phyloP scores from a whole-genome alignment of 2,113 vertebrate species.

The Myocastor coypus region DNA sequence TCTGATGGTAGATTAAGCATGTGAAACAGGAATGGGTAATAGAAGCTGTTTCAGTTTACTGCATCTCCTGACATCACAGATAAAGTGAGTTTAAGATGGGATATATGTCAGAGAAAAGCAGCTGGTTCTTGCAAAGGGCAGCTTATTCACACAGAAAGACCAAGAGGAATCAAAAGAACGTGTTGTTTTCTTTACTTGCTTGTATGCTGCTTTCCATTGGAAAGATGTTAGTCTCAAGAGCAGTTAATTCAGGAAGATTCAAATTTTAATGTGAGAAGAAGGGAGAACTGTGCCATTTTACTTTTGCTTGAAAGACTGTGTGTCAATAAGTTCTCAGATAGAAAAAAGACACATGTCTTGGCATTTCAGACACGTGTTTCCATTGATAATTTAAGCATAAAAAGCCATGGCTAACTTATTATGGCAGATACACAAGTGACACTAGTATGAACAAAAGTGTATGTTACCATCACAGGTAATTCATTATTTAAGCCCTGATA shows the following conservation, averaged over 20 bases:
- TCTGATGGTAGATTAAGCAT: background rate
- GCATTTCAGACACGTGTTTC: background rate
- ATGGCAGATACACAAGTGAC: no score
- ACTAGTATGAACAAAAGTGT: rapidly evolving
- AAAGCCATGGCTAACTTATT: no score
- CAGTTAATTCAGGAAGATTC: background rate
- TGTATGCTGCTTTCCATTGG: background rate
- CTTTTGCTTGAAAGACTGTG: background rate
- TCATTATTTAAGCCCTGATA: background rate
- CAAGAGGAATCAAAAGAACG: background rate
- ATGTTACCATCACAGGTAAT: background rate
- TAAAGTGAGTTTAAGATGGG: background rate
- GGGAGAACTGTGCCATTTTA: background rate
- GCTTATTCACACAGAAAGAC: background rate
- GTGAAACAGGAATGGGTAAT: background rate
- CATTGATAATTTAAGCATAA: background rate
- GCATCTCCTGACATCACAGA: background rate
- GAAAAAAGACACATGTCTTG: background rate
- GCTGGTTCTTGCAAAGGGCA: background rate
- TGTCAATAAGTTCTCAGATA: background rate
- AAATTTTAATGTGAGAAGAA: background rate
- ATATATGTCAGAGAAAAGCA: background rate
- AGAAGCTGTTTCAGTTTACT: background rate
- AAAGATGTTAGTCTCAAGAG: background rate
- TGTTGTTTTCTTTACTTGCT: background rate